A percentile compares a stretch with the other conserved stretches of the same genome.
Evolutionary conservation across 2,113 vertebrate species (phyloP).

Genomic region (Anhinga rufa): DNA sequence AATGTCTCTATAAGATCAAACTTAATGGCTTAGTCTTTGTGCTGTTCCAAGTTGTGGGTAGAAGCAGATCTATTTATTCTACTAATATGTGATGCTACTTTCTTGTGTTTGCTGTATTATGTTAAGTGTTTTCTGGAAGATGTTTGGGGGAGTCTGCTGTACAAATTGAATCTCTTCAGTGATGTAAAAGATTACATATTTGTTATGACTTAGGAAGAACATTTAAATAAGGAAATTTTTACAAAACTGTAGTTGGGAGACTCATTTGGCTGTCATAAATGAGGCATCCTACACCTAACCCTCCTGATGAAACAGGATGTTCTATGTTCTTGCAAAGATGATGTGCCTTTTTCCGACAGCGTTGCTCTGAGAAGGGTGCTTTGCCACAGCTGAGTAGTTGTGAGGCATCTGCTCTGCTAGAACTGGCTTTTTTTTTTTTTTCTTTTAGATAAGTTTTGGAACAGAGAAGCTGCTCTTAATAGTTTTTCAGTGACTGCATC

Average conservation of each 20-base stretch:
- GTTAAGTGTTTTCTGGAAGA: background rate
- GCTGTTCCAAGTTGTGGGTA: background rate
- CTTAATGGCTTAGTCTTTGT: background rate
- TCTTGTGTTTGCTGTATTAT: background rate
- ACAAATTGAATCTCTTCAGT: background rate
- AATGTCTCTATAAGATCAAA: background rate
- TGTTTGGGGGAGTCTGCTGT: background rate
- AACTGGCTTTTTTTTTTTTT: background rate
- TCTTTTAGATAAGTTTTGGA: background rate
- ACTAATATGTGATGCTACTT: background rate
- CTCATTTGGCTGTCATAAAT: background rate
- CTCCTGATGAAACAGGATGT: background rate
- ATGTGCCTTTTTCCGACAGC: background rate
- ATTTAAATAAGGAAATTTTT: background rate
- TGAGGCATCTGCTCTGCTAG: background rate
- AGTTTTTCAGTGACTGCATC: background rate
- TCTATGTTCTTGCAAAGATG: background rate
- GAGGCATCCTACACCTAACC: background rate
- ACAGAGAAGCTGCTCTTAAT: background rate
- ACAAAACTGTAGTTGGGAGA: background rate
- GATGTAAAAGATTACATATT: background rate
- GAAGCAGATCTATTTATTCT: background rate
- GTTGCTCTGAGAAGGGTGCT: background rate
- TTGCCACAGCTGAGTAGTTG: background rate
- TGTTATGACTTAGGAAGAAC: background rate